Percentiles rank a stretch among this genome's conserved stretches.
phyloP scores from a whole-genome alignment of 2,888 invertebrate species.

The Sepioteuthis lessoniana region DNA sequence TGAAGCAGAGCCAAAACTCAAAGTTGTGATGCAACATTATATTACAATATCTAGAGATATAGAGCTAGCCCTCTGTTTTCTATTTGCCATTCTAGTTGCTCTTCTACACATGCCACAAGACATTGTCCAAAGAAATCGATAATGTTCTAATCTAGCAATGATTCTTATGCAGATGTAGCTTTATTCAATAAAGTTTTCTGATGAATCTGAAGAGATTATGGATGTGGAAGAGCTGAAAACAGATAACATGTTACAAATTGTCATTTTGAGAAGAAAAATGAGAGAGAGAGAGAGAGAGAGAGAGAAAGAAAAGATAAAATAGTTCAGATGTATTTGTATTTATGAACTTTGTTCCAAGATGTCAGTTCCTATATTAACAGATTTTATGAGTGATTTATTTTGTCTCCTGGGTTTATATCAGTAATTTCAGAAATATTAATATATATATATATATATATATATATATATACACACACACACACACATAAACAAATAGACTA shows the following conservation, averaged over 20 bases:
- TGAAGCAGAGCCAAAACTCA: no score
- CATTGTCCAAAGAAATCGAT: background rate
- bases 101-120: background rate
- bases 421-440: background rate
- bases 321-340: no score
- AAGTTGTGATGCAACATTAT: no score
- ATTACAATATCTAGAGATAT: background rate
- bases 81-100: background rate
- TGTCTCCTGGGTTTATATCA: background rate
- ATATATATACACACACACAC: background rate
- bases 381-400: no score
- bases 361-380: no score
- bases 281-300: background rate
- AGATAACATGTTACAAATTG: background rate
- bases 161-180: background rate
- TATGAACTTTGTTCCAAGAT: no score
- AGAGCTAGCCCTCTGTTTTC: background rate
- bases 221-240: background rate
- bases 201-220: background rate
- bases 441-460: background rate
- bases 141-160: slow-evolving; percentile 17
- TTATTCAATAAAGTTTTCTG: background rate
- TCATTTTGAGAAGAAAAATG: background rate
- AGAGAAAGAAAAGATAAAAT: background rate
- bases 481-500: no score